Evolutionary conservation across 2,113 vertebrate genomes (phyloP).

Genomic region (Saguinus imperator): DNA sequence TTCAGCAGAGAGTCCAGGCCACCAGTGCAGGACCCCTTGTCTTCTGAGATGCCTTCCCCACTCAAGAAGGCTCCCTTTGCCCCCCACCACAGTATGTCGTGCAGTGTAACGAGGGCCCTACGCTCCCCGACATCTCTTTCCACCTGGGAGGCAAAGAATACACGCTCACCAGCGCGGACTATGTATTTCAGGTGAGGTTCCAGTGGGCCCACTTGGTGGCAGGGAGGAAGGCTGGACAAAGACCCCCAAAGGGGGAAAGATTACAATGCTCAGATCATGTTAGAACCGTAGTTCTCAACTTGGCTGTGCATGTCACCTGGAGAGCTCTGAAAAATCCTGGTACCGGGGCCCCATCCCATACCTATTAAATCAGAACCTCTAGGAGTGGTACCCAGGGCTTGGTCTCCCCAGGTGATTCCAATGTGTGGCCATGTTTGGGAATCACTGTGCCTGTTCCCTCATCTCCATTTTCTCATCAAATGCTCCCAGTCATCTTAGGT

Average conservation of each 20-base stretch:
- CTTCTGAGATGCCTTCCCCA: neutral
- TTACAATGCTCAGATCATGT: neutral
- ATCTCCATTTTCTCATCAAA: neutral
- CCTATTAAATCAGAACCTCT: neutral
- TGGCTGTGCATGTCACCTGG: neutral
- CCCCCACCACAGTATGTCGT: constrained; percentile 88
- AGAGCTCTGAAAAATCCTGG: neutral
- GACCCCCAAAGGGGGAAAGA: neutral
- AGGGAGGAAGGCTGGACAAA: neutral
- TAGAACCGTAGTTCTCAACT: neutral
- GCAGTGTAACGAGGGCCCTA: constrained; percentile 89
- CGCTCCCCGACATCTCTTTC: constrained; percentile 94
- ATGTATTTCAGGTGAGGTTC: constrained; percentile 89
- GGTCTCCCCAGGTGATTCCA: neutral
- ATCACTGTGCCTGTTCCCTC: neutral
- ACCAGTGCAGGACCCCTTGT: neutral
- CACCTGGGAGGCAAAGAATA: constrained; percentile 91
- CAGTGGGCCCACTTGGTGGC: accelerated
- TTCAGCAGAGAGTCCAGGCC: neutral
- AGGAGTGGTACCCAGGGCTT: too few relatives aligned
- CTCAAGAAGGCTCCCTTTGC: neutral
- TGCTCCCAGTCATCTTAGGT: neutral
- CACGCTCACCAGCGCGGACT: constrained; percentile 88
- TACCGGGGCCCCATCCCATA: neutral
- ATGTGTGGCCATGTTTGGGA: neutral